phyloP scores from a whole-genome alignment of 1,140 invertebrate species.

The Atta texana region DNA sequence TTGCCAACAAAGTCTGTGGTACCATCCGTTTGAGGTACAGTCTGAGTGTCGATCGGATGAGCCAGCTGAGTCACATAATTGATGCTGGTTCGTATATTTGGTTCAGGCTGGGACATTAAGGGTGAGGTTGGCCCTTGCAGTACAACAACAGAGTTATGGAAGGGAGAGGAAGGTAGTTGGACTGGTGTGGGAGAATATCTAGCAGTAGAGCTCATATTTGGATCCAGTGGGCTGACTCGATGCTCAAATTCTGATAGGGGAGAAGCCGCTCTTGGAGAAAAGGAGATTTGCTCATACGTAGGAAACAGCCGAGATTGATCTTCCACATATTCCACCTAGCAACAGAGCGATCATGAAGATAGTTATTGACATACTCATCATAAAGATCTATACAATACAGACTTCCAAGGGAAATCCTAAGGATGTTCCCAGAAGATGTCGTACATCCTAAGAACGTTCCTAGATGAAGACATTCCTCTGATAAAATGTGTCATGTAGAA shows the following conservation, averaged over 20 bases:
- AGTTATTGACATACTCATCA: not conserved
- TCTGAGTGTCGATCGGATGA: conserved; percentile 75
- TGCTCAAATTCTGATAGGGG: conserved; percentile 87
- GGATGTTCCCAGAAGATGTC: too few relatives aligned
- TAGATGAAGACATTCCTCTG: too few relatives aligned
- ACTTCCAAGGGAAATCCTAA: too few relatives aligned
- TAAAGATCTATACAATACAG: too few relatives aligned
- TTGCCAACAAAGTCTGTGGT: conserved; percentile 81
- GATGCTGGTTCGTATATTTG: conserved; percentile 76
- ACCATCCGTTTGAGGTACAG: conserved; percentile 76
- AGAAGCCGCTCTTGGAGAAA: conserved; percentile 83
- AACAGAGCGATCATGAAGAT: not conserved
- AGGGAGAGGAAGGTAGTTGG: conserved; percentile 84
- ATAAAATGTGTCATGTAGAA: too few relatives aligned
- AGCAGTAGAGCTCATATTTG: conserved; percentile 88
- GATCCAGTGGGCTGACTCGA: conserved; percentile 87
- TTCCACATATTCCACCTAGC: conserved; percentile 87
- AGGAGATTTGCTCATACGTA: conserved; percentile 83
- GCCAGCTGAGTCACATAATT: conserved; percentile 81
- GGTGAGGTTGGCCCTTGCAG: conserved; percentile 84
- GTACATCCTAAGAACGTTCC: too few relatives aligned
- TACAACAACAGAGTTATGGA: conserved; percentile 86
- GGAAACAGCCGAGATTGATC: conserved; percentile 84
- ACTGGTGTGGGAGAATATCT: conserved; percentile 87
- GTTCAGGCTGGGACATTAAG: conserved; percentile 80